Evolutionary conservation across 2,888 invertebrate genomes (phyloP).

Genomic region (Drosophila gaucha): DNA sequence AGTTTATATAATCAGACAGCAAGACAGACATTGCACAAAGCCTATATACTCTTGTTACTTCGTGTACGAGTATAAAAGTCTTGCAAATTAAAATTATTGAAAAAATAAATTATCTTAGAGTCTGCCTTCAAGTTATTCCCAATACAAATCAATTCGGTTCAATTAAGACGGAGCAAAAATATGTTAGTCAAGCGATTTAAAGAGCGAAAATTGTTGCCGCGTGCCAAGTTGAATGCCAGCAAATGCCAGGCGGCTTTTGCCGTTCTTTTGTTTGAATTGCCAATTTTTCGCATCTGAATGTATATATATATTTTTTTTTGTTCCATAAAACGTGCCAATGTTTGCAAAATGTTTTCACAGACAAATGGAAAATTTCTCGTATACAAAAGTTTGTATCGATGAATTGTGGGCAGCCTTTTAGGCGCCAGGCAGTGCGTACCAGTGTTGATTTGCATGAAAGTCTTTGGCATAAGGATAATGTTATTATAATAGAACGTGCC

Average conservation of each 20-base stretch:
- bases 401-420: constrained; percentile 36
- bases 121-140: neutral
- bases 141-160: neutral
- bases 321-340: constrained; percentile 38
- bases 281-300: constrained; percentile 12
- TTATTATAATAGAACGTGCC: constrained; percentile 32
- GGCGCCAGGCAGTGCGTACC: constrained; percentile 31
- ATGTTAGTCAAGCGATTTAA: constrained; percentile 4
- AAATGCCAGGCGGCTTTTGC: constrained; percentile 16
- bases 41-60: too few relatives aligned
- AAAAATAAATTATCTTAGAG: neutral
- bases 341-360: constrained; percentile 21
- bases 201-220: neutral
- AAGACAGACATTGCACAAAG: too few relatives aligned
- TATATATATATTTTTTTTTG: neutral
- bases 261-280: constrained; percentile 13
- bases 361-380: constrained; percentile 9
- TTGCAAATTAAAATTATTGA: neutral
- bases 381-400: constrained; percentile 22
- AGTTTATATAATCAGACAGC: too few relatives aligned
- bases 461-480: constrained; percentile 19
- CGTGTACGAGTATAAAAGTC: too few relatives aligned
- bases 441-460: constrained; percentile 13
- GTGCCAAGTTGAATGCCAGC: constrained; percentile 8
- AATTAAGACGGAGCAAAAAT: neutral